Base-by-base conservation (phyloP, 2,888 invertebrate genomes). In the Fabriciana adippe region DNA sequence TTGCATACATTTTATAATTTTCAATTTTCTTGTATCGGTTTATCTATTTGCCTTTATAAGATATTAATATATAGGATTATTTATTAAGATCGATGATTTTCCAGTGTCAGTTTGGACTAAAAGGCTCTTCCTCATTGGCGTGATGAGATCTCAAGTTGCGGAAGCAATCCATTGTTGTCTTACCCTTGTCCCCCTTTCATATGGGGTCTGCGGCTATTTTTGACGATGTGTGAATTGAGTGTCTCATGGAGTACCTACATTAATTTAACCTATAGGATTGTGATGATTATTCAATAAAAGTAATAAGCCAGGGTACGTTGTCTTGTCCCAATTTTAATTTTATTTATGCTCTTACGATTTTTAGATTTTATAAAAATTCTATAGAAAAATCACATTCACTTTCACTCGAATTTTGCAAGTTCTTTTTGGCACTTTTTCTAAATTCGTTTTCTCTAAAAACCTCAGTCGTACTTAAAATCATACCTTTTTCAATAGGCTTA, bases 141-240 rank as follows among this genome's bases (percentile, higher is more conserved):
- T 84, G 82, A 86, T 82, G 82, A 83, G 81, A 82, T 81, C 81
- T 81, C 84, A 83, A 84, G 79, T 82, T 81, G 84, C 87, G 89
- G 90, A 90, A 88, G 85, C 82, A 82, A 87, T 87, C 87, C 84
- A 90, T 90, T 89, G 85, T 85, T 81, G 79, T 78, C 81, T 78
- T 80, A 69, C 77, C 79, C 82, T 78, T 75, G 76, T 35, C 16
- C 35, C 60, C 76, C 74, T 78, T 74, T 76, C 76, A 77, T 74
- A 85, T 84, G 82, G 86, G 89, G 85, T 81, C 83, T 83, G 78
- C 73, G 76, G 75, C 81, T 84, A 84, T 88, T 86, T 84, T 81
- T 80, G 83, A 80, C 77, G 81, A 84, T 82, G 83, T 81, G 84
- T 81, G 85, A 82, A 88, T 87, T 82, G 81, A 86, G 84, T 83